phyloP scores from a whole-genome alignment of 2,113 vertebrate genomes.

The Corythaixoides concolor region DNA sequence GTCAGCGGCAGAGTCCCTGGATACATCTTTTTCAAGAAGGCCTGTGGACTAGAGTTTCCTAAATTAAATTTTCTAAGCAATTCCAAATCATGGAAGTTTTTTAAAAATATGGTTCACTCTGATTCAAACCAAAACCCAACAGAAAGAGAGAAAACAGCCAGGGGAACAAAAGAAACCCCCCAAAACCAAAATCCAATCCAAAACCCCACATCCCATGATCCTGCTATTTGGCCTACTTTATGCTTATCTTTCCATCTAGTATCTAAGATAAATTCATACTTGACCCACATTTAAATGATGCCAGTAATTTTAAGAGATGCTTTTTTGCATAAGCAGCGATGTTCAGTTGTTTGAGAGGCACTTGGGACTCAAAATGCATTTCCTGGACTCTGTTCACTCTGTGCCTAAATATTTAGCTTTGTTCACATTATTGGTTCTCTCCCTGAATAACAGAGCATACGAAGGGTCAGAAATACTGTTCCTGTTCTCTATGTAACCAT shows the following conservation, averaged over 20 bases:
- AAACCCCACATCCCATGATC: background rate
- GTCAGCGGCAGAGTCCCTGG: background rate
- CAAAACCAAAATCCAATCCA: background rate
- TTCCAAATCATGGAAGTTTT: background rate
- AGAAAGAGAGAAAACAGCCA: background rate
- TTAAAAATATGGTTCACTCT: background rate
- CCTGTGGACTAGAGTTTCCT: background rate
- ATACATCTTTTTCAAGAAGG: background rate
- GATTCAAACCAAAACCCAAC: background rate
- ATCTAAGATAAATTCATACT: background rate
- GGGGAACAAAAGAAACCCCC: background rate
- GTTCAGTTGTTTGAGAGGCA: background rate
- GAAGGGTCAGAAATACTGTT: background rate
- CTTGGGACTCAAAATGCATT: background rate
- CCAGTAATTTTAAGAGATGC: background rate
- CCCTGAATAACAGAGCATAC: accelerated
- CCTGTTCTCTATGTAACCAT: background rate
- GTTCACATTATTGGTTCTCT: background rate
- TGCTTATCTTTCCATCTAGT: background rate
- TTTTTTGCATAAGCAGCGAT: background rate
- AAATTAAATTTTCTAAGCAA: background rate
- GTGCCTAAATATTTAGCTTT: background rate
- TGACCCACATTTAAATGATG: background rate
- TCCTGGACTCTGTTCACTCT: background rate
- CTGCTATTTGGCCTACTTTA: background rate